A percentile compares a stretch with the other conserved stretches of the same genome.
phyloP scores from a whole-genome alignment of 2,888 invertebrate species.

The Napeogenes sylphis region DNA sequence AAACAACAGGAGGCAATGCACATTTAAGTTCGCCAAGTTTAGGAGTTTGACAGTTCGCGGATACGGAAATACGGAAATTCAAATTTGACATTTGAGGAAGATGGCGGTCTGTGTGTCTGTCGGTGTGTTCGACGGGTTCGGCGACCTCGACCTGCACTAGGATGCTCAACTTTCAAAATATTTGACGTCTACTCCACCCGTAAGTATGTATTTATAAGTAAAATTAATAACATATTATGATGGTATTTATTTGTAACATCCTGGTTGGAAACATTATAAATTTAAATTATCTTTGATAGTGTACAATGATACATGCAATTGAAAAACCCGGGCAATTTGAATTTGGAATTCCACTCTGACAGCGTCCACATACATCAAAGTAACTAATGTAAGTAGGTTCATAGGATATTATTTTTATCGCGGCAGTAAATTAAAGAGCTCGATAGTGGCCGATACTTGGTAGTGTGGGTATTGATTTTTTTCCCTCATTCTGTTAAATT shows the following conservation, averaged over 20 bases:
- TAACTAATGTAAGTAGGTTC: constrained; percentile 1
- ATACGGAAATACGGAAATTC: constrained; percentile 52
- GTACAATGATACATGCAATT: too few species aligned
- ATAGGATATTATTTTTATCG: constrained; percentile 67
- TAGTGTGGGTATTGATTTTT: constrained; percentile 73
- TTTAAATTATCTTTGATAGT: too few species aligned
- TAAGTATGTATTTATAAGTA: constrained; percentile 57
- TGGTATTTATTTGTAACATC: too few species aligned
- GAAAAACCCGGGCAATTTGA: background rate
- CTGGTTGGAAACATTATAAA: too few species aligned
- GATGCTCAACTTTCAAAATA: constrained; percentile 72
- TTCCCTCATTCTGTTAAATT: constrained; percentile 78
- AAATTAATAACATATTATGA: constrained; percentile 8
- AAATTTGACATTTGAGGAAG: constrained; percentile 61
- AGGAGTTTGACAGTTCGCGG: constrained; percentile 59
- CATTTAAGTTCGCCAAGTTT: constrained; percentile 50
- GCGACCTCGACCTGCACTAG: constrained; percentile 57
- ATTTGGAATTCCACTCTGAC: constrained; percentile 1
- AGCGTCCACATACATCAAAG: too few species aligned
- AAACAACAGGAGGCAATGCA: constrained; percentile 27
- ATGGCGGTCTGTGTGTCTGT: constrained; percentile 71
- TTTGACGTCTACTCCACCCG: constrained; percentile 73
- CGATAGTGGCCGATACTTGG: constrained; percentile 57
- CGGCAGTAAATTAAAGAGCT: constrained; percentile 67
- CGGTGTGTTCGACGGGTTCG: constrained; percentile 59